Conservation (phyloP, 2,797 vertebrate genomes). For the Xenopus petersii region DNA sequence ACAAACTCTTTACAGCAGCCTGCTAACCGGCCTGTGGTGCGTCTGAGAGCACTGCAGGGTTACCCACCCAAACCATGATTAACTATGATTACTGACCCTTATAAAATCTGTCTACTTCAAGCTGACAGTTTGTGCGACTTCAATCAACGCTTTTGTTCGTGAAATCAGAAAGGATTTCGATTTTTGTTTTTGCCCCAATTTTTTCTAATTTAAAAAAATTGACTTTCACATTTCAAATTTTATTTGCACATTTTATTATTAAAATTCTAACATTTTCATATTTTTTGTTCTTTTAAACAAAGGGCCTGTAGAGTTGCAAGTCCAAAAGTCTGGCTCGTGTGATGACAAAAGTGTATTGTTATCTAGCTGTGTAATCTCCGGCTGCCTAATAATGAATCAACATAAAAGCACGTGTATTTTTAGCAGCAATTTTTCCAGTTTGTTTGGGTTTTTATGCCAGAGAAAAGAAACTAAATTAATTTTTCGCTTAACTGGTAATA, state of each 20-base stretch:
- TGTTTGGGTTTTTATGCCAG: neutral
- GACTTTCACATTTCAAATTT: no score
- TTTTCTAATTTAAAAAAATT: no score
- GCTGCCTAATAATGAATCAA: conserved; percentile 22
- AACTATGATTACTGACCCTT: neutral
- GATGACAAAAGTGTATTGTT: conserved; percentile 38
- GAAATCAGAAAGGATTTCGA: neutral
- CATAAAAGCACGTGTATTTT: conserved; percentile 23
- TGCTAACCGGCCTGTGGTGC: conserved; percentile 47
- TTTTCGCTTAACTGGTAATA: neutral
- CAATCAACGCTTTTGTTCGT: neutral
- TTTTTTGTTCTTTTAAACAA: no score
- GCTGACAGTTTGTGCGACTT: neutral
- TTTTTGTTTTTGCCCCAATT: no score
- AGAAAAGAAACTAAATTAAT: neutral
- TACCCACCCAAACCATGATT: conserved; percentile 10
- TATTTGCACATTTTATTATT: no score
- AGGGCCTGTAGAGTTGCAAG: no score
- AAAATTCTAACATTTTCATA: no score
- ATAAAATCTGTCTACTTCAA: conserved; percentile 6
- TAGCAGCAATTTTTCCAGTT: conserved; percentile 18
- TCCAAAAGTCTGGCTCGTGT: neutral
- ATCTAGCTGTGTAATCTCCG: conserved; percentile 33
- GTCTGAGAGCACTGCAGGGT: conserved; percentile 12
- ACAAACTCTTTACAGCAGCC: conserved; percentile 62